These are phyloP conservation scores for Xanthia icteritia DNA, from an alignment of 2,888 invertebrate species.

Conservation along the genomic window DNA sequence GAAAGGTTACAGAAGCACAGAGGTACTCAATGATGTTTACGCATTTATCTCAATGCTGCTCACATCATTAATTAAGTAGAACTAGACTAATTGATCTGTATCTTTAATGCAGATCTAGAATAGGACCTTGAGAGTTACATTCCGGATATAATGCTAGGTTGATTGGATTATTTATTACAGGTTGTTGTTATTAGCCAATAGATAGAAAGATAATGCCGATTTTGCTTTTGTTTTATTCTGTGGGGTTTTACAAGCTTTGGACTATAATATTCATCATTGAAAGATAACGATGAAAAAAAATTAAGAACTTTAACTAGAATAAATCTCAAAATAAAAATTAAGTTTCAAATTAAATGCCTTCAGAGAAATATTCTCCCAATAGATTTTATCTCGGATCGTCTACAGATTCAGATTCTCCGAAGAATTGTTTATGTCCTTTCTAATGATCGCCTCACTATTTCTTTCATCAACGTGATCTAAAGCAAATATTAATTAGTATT, in stretches of 20 bases:
- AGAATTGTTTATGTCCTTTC: background rate
- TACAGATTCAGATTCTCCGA: background rate
- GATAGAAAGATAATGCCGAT: background rate
- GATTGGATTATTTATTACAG: background rate
- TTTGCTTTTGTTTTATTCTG: background rate
- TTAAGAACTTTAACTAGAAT: background rate
- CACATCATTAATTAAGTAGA: conserved; percentile 39
- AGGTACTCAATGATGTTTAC: conserved; percentile 19
- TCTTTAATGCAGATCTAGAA: conserved; percentile 8
- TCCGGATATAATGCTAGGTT: background rate
- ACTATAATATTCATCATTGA: background rate
- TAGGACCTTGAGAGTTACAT: conserved; percentile 14
- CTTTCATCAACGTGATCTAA: conserved; percentile 1
- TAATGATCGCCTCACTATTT: conserved; percentile 10
- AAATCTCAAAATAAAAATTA: background rate
- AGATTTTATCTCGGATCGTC: background rate
- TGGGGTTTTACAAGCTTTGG: background rate
- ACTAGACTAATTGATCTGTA: conserved; percentile 38
- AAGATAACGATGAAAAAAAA: background rate
- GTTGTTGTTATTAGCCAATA: background rate
- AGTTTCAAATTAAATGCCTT: background rate
- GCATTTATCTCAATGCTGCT: conserved; percentile 19
- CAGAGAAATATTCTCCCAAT: background rate
- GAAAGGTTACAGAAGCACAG: conserved; percentile 12
- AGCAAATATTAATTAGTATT: conserved; percentile 27